phyloP scores from a whole-genome alignment of 2,888 invertebrate genomes.

The Seira sanloemensis region DNA sequence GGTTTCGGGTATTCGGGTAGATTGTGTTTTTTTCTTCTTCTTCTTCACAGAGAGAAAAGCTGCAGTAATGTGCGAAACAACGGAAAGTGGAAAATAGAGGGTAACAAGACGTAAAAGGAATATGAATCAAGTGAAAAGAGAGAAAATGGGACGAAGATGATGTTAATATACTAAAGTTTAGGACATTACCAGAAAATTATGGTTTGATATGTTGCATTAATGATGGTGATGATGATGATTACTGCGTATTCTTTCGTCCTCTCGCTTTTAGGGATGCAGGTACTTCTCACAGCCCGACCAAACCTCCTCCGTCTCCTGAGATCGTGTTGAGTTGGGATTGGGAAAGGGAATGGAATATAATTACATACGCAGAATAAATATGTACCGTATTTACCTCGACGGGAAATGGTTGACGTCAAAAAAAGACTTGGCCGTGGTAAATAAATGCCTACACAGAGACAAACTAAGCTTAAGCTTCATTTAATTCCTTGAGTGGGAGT shows the following conservation, averaged over 20 bases:
- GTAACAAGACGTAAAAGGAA: conserved; percentile 20
- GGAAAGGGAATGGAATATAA: neutral
- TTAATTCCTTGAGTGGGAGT: no score
- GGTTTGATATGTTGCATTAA: conserved; percentile 15
- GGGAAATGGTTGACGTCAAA: no score
- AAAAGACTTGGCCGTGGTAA: no score
- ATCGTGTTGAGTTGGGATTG: neutral
- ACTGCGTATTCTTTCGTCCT: neutral
- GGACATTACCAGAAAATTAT: conserved; percentile 18
- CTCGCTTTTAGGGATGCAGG: no score
- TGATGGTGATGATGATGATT: conserved; percentile 12
- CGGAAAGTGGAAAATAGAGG: conserved; percentile 11
- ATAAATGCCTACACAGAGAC: no score
- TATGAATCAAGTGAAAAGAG: conserved; percentile 15
- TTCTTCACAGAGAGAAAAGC: neutral
- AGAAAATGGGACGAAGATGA: conserved; percentile 18
- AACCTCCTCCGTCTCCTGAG: no score
- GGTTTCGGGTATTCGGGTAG: neutral
- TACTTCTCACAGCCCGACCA: no score
- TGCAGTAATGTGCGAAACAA: conserved; percentile 17
- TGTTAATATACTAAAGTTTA: conserved; percentile 12
- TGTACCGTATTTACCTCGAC: no score
- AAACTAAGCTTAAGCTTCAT: no score
- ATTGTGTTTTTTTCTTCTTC: neutral
- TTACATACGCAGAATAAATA: no score